phyloP scores from a whole-genome alignment of 2,797 vertebrate species.

The Paratrypauchen microcephalus region DNA sequence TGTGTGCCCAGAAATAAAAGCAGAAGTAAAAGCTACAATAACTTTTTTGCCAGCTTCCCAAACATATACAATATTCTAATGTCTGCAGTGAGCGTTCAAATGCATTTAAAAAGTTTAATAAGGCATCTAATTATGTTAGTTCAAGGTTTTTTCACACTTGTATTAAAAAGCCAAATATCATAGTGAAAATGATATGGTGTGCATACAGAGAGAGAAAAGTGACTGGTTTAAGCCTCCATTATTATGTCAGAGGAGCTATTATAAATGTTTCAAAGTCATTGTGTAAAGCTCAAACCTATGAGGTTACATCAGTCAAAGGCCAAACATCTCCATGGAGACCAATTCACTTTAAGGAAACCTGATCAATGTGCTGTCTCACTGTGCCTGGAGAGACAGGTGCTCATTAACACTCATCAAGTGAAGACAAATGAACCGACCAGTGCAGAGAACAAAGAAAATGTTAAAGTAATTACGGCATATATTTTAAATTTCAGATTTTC shows the following conservation, averaged over 20 bases:
- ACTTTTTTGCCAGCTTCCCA: background rate
- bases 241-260: conserved; percentile 5
- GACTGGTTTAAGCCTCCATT: conserved; percentile 1
- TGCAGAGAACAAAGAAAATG: background rate
- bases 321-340: conserved; percentile 30
- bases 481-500: background rate
- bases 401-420: conserved; percentile 42
- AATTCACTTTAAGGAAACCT: conserved; percentile 34
- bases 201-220: background rate
- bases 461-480: background rate
- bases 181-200: background rate
- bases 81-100: background rate
- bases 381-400: conserved; percentile 36
- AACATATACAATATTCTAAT: background rate
- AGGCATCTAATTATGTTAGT: background rate
- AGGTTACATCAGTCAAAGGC: conserved; percentile 20
- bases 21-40: background rate
- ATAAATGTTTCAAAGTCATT: conserved; percentile 16
- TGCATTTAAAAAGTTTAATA: background rate
- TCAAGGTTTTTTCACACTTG: background rate
- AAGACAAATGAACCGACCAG: conserved; percentile 27
- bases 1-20: background rate
- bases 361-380: conserved; percentile 40
- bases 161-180: background rate
- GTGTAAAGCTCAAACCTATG: conserved; percentile 11